Base-by-base conservation (phyloP, 2,888 invertebrate genomes). In the Frankliniella fusca region DNA sequence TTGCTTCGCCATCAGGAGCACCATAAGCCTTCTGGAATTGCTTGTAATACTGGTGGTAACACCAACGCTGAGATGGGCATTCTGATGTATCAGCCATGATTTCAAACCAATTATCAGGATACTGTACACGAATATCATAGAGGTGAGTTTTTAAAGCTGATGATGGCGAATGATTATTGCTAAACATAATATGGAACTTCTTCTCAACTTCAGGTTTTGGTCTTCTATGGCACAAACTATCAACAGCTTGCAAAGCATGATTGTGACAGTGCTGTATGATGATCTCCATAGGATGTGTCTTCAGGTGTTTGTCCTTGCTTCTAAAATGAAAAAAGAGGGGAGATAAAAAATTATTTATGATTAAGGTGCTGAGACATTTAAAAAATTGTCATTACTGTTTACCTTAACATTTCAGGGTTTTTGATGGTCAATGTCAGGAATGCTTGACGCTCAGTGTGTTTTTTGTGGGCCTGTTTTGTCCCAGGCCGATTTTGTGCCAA, bases 221-320 rank as follows among this genome's bases (percentile, higher is more conserved):
- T 65, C 65, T 65, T 18, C 65, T 18, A n/a, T 65, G n/a, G 18
- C 65, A n/a, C n/a, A n/a, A 18, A 65, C 20, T n/a, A 20, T 65
- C 65, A 65, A 18, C 65, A n/a, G 65, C 65, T n/a, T n/a, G n/a
- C 9, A n/a, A 9, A 65, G 65, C n/a, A 65, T 65, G 65, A 65
- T 65, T 65, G n/a, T 65, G 65, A 65, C 65, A 65, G 65, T 65
- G 65, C 65, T 65, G 65, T 65, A 65, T 65, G 10, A 65, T 65
- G n/a, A 65, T 65, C n/a, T 65, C 65, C 18, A 18, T n/a, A n/a
- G 65, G 65, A 65, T 65, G n/a, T 65, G 65, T n/a, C 65, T 65
- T 65, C 20, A 65, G 65, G n/a, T 65, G n/a, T 65, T 65, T 65
- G n/a, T 65, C 65, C n/a, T 18, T n/a, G n/a, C 65, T 65, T n/a